Evolutionary conservation across 2,113 vertebrate species (phyloP).

Genomic region (Camelus bactrianus): DNA sequence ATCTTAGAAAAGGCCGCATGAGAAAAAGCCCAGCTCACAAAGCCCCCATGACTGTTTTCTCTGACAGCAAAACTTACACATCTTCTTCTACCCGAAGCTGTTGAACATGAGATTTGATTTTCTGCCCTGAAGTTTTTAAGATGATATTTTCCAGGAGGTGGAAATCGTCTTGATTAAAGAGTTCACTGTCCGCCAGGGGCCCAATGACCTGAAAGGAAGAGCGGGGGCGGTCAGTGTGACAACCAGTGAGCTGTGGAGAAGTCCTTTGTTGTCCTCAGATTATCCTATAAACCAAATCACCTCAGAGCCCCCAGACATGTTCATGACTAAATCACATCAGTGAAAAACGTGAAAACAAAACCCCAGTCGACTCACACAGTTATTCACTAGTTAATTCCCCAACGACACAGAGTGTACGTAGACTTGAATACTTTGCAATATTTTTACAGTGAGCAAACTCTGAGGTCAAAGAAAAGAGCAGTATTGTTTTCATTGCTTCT

Average conservation of each 20-base stretch:
- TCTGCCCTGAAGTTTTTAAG: constrained; percentile 96
- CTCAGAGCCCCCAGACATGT: neutral
- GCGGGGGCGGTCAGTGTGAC: neutral
- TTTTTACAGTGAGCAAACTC: constrained; percentile 2
- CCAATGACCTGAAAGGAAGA: constrained; percentile 92
- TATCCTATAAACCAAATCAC: neutral
- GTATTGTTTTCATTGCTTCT: neutral
- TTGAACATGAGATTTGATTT: constrained; percentile 95
- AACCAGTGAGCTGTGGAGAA: neutral
- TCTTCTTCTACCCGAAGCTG: constrained; percentile 95
- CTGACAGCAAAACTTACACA: constrained; percentile 88
- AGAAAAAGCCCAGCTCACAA: neutral
- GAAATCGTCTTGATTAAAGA: constrained; percentile 99
- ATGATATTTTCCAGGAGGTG: constrained; percentile 97
- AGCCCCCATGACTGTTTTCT: neutral
- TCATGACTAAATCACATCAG: neutral
- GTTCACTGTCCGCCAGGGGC: constrained; percentile 93
- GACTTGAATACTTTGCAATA: neutral
- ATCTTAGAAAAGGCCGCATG: neutral
- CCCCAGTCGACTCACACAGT: neutral
- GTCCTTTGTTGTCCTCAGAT: neutral
- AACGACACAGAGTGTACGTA: neutral
- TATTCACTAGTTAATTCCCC: neutral
- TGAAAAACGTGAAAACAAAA: constrained; percentile 26
- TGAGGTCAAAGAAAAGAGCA: neutral